Base-by-base conservation (phyloP, 1,140 invertebrate species). In the Drosophila nigrodunni region DNA sequence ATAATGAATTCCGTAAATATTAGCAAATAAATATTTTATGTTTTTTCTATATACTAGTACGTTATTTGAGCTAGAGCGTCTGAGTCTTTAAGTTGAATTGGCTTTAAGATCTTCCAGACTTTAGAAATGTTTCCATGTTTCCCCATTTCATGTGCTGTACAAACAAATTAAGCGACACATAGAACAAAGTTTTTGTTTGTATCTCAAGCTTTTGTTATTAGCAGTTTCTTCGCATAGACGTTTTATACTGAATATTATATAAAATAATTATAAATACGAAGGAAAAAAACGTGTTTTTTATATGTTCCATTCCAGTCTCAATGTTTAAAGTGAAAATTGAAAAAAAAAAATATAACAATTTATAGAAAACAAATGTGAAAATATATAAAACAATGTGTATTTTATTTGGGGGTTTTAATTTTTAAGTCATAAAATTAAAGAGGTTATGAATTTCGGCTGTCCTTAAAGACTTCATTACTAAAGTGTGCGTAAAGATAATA, bases 301-400 rank as follows among this genome's bases (percentile, higher is more conserved):
- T 74, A 80, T 76, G 74, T 83, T 89, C 67, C 85, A 88, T 88
- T 89, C 85, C 85, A 85, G 71, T 89, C 78, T 76, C 71, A 65
- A 83, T 88, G 80, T 89, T 77, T 82, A 67, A 88, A 87, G 44
- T 77, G 55, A 69, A 82, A 82, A 82, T 52, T 74, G 30, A 44
- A 77, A 79, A 71, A 79, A 71, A 65, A 79, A 80, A 80, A 75
- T 80, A 72, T 78, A 75, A 71, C 68, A 79, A 80, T 83, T 80
- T 80, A 72, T 80, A 78, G 49, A 74, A 87, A 67, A 65, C n/a
- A 49, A 55, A 46, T 13, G 11, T 37, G 44, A 74, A 77, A 59
- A 52, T 70, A 54, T 34, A 70, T 67, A 43, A 67, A 60, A 41
- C 21, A 71, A 50, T 46, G 65, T 65, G 47, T 30, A 5, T 50